Percentiles rank a stretch among this genome's conserved stretches.
These are phyloP conservation scores for Cancer borealis DNA, from an alignment of 2,888 invertebrate species.

Conservation along the genomic window DNA sequence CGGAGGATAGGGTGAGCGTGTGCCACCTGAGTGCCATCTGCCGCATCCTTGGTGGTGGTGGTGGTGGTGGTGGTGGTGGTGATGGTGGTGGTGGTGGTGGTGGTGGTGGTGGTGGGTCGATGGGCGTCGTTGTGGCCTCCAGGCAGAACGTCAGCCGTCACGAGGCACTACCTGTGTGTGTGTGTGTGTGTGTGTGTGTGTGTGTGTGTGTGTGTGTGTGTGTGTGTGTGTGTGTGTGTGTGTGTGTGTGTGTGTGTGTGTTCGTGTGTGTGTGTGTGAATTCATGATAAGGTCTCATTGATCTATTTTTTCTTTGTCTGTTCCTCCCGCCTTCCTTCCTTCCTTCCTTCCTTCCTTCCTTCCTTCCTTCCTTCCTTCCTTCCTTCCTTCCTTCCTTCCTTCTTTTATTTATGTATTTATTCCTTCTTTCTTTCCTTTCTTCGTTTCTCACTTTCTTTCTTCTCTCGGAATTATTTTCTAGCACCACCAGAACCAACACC, in stretches of 20 bases:
- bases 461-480: too few species aligned
- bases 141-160: background rate
- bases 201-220: constrained; percentile 57
- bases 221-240: constrained; percentile 57
- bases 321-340: background rate
- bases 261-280: constrained; percentile 5
- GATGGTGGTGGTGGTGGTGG: background rate
- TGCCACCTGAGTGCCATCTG: too few species aligned
- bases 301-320: background rate
- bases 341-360: background rate
- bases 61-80: background rate
- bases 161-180: background rate
- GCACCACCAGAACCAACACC: too few species aligned
- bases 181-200: constrained; percentile 57
- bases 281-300: background rate
- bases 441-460: background rate
- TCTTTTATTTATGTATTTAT: background rate
- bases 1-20: too few species aligned
- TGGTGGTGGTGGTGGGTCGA: background rate
- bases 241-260: constrained; percentile 42
- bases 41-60: too few species aligned
- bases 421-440: background rate
- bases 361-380: background rate
- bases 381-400: background rate
- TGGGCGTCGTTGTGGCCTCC: background rate